These are phyloP conservation scores for Drosophila greeni DNA, from an alignment of 2,888 invertebrate genomes.

Conservation along the genomic window DNA sequence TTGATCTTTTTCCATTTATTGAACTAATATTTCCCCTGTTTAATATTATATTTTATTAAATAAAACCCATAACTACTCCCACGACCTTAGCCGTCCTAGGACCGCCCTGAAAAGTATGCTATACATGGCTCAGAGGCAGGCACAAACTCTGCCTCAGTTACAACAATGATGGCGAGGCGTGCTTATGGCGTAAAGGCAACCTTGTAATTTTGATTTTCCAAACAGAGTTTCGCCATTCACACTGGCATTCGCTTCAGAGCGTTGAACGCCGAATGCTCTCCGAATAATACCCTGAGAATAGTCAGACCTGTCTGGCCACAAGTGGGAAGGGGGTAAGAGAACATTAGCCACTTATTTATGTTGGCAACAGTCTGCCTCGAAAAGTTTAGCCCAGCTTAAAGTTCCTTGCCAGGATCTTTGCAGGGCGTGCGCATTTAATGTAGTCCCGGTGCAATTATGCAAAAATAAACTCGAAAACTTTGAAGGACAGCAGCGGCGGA, in stretches of 20 bases:
- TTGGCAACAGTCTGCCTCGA: conserved; percentile 41
- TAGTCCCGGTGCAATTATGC: conserved; percentile 68
- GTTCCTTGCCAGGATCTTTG: conserved; percentile 33
- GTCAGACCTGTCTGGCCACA: conserved; percentile 26
- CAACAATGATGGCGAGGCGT: conserved; percentile 13
- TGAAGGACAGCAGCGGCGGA: conserved; percentile 28
- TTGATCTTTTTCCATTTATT: not conserved
- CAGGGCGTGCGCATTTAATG: conserved; percentile 64
- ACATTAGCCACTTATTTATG: conserved; percentile 48
- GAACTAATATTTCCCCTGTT: not conserved
- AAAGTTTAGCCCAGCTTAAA: conserved; percentile 60
- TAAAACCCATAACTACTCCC: not conserved
- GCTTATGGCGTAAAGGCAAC: conserved; percentile 19
- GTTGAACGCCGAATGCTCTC: conserved; percentile 22
- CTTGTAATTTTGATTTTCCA: conserved; percentile 15
- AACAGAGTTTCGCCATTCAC: conserved; percentile 19
- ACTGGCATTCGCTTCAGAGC: conserved; percentile 14
- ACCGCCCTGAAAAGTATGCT: conserved; percentile 52
- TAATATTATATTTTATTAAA: not conserved
- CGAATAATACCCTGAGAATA: conserved; percentile 10
- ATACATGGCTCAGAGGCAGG: conserved; percentile 12
- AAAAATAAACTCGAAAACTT: conserved; percentile 60
- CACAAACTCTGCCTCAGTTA: conserved; percentile 1
- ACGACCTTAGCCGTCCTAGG: not conserved
- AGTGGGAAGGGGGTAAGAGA: not conserved